Evolutionary conservation across 1,140 invertebrate genomes (phyloP).

Genomic region (Macrobrachium rosenbergii): DNA sequence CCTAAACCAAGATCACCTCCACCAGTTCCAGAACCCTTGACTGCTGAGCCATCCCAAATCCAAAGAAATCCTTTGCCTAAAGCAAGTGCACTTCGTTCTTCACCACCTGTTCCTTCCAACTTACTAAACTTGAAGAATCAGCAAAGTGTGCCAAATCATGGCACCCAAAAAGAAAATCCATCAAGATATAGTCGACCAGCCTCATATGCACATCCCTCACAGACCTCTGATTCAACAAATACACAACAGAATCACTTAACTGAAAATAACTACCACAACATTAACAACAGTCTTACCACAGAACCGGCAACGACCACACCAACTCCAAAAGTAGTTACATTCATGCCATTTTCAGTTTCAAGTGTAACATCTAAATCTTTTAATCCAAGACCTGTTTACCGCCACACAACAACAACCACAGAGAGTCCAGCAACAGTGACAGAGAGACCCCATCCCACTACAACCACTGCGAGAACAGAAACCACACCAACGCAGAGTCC

Average conservation of each 20-base stretch:
- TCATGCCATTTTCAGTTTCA: too few species aligned
- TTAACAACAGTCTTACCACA: not conserved
- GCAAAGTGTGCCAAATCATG: too few species aligned
- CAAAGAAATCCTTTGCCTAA: not conserved
- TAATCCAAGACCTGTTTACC: conserved; percentile 33
- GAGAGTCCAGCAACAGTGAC: not conserved
- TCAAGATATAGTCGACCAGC: too few species aligned
- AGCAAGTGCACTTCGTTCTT: not conserved
- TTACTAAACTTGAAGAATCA: too few species aligned
- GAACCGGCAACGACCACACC: not conserved
- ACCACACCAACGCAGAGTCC: not conserved
- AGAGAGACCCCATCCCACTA: not conserved
- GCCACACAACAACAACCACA: conserved; percentile 16
- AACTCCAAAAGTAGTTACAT: not conserved
- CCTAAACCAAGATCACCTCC: not conserved
- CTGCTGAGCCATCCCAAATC: too few species aligned
- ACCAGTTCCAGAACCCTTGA: not conserved
- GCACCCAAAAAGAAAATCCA: too few species aligned
- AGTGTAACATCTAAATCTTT: not conserved
- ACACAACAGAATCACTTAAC: not conserved
- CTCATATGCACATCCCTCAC: too few species aligned
- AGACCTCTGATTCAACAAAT: too few species aligned
- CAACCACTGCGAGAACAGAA: not conserved
- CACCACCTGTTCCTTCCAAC: too few species aligned
- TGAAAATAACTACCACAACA: not conserved